Conservation (phyloP, 2,113 vertebrate genomes). For the Mus pahari region DNA sequence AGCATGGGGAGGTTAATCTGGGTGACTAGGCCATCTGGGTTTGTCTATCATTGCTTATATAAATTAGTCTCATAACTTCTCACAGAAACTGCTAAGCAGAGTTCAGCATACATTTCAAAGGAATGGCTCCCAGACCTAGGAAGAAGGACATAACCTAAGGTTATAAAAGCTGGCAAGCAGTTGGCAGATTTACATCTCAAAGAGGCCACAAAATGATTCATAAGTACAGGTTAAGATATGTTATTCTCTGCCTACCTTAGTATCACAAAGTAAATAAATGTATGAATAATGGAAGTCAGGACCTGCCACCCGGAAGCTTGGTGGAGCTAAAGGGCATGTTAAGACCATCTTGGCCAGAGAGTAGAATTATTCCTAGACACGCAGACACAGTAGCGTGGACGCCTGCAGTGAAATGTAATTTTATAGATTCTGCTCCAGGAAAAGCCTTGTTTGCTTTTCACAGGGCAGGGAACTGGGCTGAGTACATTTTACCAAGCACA, state of each 20-base stretch:
- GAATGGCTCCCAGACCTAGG: background rate
- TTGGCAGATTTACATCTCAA: background rate
- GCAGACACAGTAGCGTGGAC: conserved; percentile 31
- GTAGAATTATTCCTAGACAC: conserved; percentile 54
- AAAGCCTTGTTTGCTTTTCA: conserved; percentile 66
- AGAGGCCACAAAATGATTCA: background rate
- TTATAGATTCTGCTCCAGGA: conserved; percentile 40
- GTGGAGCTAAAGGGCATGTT: background rate
- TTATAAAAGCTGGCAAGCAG: background rate
- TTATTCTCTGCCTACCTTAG: too few relatives aligned
- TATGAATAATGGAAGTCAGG: background rate
- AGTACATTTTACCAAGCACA: background rate
- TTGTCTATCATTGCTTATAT: background rate
- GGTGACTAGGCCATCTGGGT: background rate
- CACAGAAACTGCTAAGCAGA: background rate
- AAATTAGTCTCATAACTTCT: background rate
- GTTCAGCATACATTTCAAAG: conserved; percentile 1
- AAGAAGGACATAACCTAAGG: conserved; percentile 13
- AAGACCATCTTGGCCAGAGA: background rate
- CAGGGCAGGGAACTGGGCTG: conserved; percentile 40
- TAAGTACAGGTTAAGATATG: background rate
- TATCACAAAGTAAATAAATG: too few relatives aligned
- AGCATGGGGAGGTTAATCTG: background rate
- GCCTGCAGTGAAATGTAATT: conserved; percentile 42
- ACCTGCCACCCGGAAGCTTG: background rate